These are phyloP conservation scores for Origma solitaria DNA, from an alignment of 2,113 vertebrate species.

Conservation along the genomic window DNA sequence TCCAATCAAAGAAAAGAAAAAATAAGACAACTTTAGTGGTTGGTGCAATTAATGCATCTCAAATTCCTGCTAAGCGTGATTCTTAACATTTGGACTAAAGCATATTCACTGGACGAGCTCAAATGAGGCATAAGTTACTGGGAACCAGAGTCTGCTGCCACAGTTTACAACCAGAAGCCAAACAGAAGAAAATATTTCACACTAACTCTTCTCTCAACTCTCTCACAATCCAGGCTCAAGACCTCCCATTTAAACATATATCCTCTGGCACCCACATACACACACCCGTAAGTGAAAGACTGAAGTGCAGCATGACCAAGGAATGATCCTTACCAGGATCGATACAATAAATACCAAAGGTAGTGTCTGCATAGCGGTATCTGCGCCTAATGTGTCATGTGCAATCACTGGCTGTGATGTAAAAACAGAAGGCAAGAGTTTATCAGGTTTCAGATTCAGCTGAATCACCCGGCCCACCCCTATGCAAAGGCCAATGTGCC, in stretches of 20 bases:
- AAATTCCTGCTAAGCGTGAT: background rate
- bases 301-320: background rate
- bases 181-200: background rate
- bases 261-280: background rate
- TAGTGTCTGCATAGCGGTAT: background rate
- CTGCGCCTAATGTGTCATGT: conserved; percentile 35
- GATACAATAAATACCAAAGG: conserved; percentile 48
- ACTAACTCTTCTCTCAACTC: background rate
- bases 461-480: conserved; percentile 61
- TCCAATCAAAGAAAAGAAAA: background rate
- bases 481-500: conserved; percentile 56
- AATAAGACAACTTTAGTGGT: background rate
- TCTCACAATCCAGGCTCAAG: background rate
- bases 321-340: background rate
- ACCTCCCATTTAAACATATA: background rate
- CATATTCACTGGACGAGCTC: background rate
- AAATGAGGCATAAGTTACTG: background rate
- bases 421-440: conserved; percentile 65
- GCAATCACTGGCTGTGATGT: conserved; percentile 39
- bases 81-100: background rate
- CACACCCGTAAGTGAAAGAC: background rate
- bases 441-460: conserved; percentile 70
- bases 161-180: background rate
- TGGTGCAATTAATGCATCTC: background rate
- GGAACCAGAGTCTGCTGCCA: background rate